These are phyloP conservation scores for Acromyrmex charruanus DNA, from an alignment of 1,140 invertebrate species.

Conservation along the genomic window DNA sequence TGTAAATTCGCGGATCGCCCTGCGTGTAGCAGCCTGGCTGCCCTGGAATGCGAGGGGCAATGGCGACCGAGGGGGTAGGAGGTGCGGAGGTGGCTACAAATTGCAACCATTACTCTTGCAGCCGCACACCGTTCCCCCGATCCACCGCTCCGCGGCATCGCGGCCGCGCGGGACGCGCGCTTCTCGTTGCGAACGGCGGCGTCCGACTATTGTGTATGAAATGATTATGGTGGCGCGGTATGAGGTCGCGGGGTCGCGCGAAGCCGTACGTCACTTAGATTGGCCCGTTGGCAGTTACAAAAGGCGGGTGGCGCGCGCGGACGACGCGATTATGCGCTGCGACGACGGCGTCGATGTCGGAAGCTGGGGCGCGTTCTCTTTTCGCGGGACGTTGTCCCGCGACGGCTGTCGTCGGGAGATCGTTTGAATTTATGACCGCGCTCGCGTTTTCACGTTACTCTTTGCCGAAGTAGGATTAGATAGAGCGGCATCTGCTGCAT, in stretches of 20 bases:
- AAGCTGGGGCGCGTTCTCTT: slow-evolving; percentile 30
- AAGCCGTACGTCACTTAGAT: slow-evolving; percentile 84
- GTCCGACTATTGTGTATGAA: slow-evolving; percentile 83
- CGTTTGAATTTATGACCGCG: slow-evolving; percentile 36
- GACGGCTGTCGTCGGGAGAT: slow-evolving; percentile 44
- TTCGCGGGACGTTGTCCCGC: slow-evolving; percentile 2
- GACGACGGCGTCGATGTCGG: slow-evolving; percentile 48
- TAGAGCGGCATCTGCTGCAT: slow-evolving; percentile 32
- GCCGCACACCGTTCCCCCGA: slow-evolving; percentile 52
- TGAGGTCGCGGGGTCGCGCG: slow-evolving; percentile 80
- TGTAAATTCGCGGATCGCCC: slow-evolving; percentile 79
- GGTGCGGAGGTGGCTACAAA: slow-evolving; percentile 79
- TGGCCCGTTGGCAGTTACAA: slow-evolving; percentile 82
- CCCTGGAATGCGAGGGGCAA: slow-evolving; percentile 73
- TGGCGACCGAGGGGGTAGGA: neutral
- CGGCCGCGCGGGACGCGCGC: slow-evolving; percentile 16
- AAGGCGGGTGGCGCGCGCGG: slow-evolving; percentile 69
- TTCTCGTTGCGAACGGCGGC: slow-evolving; percentile 71
- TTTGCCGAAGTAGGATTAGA: slow-evolving; percentile 47
- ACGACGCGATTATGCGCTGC: slow-evolving; percentile 60
- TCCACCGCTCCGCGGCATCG: slow-evolving; percentile 11
- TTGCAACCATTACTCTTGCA: slow-evolving; percentile 83
- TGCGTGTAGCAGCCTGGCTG: slow-evolving; percentile 70
- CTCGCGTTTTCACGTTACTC: slow-evolving; percentile 44
- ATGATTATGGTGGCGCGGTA: slow-evolving; percentile 82